Evolutionary conservation across 2,888 invertebrate genomes (phyloP), one percentile per base, ranked within the genome.

Genomic region (Aphidoletes aphidimyza): DNA sequence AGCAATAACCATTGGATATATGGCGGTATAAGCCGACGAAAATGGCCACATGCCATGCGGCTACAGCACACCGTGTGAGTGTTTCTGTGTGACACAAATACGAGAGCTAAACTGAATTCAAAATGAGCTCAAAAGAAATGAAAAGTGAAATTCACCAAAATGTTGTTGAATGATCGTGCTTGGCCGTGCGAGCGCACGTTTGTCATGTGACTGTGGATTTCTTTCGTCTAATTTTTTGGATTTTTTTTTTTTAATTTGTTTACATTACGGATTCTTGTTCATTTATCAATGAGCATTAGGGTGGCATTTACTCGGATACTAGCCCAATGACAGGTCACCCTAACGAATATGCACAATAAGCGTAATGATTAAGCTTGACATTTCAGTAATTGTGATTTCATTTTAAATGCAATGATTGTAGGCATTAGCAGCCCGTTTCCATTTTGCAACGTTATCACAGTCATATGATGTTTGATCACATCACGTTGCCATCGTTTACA

Each of bases 281-380:
- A 69, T 69, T n/a, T 69, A 69, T 69, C 30, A 69, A 69, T 30
- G 69, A 69, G n/a, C n/a, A n/a, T n/a, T n/a, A n/a, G n/a, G n/a
- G n/a, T n/a, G n/a, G n/a, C n/a, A n/a, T n/a, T n/a, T n/a, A n/a
- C n/a, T n/a, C n/a, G n/a, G n/a, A n/a, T n/a, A n/a, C n/a, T n/a
- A n/a, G n/a, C n/a, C n/a, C n/a, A n/a, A n/a, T n/a, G n/a, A n/a
- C n/a, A n/a, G n/a, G n/a, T n/a, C n/a, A n/a, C n/a, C n/a, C n/a
- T n/a, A n/a, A n/a, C n/a, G n/a, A n/a, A n/a, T n/a, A 69, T 69
- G 34, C 17, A n/a, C 54, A 69, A 69, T 69, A 9, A 69, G 34
- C 34, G 30, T 30, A 30, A 69, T 30, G 30, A 69, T 30, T 69
- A 30, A 69, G 54, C 34, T 30, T 30, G 69, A 69, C 69, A 14